A percentile compares a stretch with the other conserved stretches of the same genome.
Conservation (phyloP, 1,140 invertebrate species). For the Drosophila varians region DNA sequence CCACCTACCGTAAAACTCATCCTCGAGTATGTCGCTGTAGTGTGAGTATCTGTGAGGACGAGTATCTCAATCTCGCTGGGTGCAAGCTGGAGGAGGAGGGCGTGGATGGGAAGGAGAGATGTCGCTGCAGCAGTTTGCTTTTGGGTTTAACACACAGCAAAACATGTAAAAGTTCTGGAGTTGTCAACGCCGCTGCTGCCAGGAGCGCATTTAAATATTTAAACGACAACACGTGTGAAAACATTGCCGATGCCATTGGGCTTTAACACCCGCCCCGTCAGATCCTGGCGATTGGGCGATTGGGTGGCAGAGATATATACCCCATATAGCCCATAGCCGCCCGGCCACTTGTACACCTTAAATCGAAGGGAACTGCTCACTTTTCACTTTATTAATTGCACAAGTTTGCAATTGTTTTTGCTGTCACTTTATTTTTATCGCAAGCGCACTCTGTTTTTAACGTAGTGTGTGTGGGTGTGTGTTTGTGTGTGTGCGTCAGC, state of each 20-base stretch:
- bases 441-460: slow-evolving; percentile 54
- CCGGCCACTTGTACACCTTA: slow-evolving; percentile 13
- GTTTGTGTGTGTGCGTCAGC: slow-evolving; percentile 64
- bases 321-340: background rate
- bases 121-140: slow-evolving; percentile 72
- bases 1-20: slow-evolving; percentile 41
- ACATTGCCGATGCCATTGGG: slow-evolving; percentile 66
- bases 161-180: slow-evolving; percentile 72
- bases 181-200: slow-evolving; percentile 67
- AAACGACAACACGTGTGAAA: slow-evolving; percentile 79
- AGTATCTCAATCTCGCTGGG: slow-evolving; percentile 11
- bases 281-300: background rate
- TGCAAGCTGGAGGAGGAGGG: background rate
- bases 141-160: slow-evolving; percentile 72
- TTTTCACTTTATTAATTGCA: slow-evolving; percentile 80
- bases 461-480: slow-evolving; percentile 14
- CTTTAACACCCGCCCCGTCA: slow-evolving; percentile 25
- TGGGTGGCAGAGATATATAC: background rate
- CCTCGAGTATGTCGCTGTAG: slow-evolving; percentile 15
- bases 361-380: slow-evolving; percentile 53
- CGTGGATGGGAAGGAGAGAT: slow-evolving; percentile 27
- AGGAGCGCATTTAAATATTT: slow-evolving; percentile 76
- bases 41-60: slow-evolving; percentile 5
- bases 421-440: slow-evolving; percentile 81
- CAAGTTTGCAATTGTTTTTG: slow-evolving; percentile 80